Evolutionary conservation across 2,888 invertebrate species (phyloP), one percentile per base, ranked within the genome.

Genomic region (Busseola fusca): DNA sequence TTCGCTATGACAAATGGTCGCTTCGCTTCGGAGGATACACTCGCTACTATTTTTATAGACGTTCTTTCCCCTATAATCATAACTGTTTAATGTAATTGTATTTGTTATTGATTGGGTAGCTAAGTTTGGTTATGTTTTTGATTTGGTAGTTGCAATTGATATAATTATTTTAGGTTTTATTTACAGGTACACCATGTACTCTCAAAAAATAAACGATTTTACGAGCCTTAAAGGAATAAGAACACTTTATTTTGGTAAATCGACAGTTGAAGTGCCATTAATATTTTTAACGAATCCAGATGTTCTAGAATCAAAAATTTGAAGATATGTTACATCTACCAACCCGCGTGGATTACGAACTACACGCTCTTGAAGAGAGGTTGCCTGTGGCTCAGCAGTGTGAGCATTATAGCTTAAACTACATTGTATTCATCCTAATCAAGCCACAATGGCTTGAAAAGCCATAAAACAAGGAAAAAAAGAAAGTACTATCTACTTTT

Each of bases 1-100:
- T 78, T 80, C 58, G 48, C 21, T 70, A 67, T 78, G 78, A 78
- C 77, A 70, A 78, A 78, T 81, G 64, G 67, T 3, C 9, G 45
- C 54, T 74, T 75, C 62, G 69, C 57, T 60, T 25, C 30, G 18
- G 21, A 30, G 54, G 66, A 67, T 81, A 70, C 1, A 63, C 25
- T 66, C 45, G 48, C 52, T 74, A 50, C 40, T 56, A 75, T 75
- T 63, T 69, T 69, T 54, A 80, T 68, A 57, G 18, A 25, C 4
- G n/a, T 30, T n/a, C 7, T 27, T 54, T 58, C 27, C 48, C 21
- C 37, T 18, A 40, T 3, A 27, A 7, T 21, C 5, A 21, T 50
- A 56, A 4, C 14, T 70, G 14, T 27, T 59, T 63, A 12, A 48
- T 40, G 34, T 30, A 21, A 40, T 45, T 21, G 25, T 34, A 40